Conservation (phyloP, 1,140 invertebrate genomes). For the Cepaea nemoralis region DNA sequence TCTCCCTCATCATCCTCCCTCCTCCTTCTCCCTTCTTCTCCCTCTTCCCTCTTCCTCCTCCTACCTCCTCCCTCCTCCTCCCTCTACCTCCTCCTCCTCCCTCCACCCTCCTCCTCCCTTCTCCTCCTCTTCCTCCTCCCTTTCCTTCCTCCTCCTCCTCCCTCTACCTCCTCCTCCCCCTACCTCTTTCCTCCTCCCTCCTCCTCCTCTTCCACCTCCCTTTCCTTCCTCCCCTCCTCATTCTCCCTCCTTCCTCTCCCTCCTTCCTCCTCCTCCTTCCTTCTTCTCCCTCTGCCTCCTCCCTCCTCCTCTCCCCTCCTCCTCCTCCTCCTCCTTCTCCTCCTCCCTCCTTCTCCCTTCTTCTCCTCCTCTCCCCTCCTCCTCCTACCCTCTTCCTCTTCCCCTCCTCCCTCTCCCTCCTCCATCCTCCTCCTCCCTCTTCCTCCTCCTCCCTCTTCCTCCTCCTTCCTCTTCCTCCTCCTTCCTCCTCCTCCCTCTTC, state of each 20-base stretch:
- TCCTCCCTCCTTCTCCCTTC: background rate
- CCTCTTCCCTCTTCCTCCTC: no score
- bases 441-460: background rate
- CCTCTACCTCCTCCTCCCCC: no score
- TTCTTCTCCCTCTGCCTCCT: no score
- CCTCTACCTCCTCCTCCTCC: background rate
- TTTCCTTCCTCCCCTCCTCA: no score
- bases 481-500: background rate
- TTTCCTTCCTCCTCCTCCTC: background rate
- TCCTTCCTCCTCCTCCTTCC: background rate
- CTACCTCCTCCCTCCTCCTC: background rate
- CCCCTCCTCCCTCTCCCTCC: no score
- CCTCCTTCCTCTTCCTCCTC: background rate
- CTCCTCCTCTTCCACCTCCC: background rate
- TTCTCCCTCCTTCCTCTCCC: background rate
- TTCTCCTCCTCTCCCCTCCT: no score
- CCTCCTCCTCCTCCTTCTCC: background rate
- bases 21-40: background rate
- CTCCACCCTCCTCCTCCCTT: no score
- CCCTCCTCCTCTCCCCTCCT: background rate
- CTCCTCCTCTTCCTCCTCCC: background rate
- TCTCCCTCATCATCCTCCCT: no score
- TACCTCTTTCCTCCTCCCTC: no score
- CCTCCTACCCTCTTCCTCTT: no score
- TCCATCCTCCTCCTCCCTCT: no score